Evolutionary conservation across 2,797 vertebrate genomes (phyloP).

Genomic region (Cottoperca gobio): DNA sequence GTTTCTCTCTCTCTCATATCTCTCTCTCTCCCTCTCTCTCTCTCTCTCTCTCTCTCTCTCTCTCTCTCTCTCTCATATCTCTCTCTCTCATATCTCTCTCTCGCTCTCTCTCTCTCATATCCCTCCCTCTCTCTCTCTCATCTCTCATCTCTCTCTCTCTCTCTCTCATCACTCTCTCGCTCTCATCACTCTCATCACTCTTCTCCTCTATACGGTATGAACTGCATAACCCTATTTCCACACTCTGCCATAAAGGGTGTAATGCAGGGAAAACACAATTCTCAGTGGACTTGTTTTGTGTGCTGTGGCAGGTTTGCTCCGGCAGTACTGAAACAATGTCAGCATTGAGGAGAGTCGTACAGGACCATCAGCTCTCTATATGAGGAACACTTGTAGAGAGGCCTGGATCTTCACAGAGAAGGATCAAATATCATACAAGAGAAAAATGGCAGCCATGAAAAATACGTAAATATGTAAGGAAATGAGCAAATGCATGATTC

Average conservation of each 20-base stretch:
- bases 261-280: conserved; percentile 19
- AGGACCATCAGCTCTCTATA: conserved; percentile 4
- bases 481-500: neutral
- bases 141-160: too few relatives aligned
- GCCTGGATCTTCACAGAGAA: conserved; percentile 3
- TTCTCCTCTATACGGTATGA: conserved; percentile 17
- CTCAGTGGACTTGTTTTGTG: conserved; percentile 49
- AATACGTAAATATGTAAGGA: neutral
- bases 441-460: neutral
- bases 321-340: conserved; percentile 50
- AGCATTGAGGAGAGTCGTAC: conserved; percentile 23
- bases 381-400: conserved; percentile 11
- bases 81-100: too few relatives aligned
- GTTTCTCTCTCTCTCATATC: too few relatives aligned
- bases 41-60: too few relatives aligned
- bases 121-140: too few relatives aligned
- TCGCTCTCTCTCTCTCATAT: too few relatives aligned
- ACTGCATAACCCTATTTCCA: conserved; percentile 50
- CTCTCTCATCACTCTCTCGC: too few relatives aligned
- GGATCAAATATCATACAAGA: conserved; percentile 7
- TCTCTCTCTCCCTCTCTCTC: too few relatives aligned
- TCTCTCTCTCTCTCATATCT: too few relatives aligned
- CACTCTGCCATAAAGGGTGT: conserved; percentile 17
- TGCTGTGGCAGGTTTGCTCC: conserved; percentile 44
- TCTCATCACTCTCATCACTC: too few relatives aligned